Conservation (phyloP, 2,888 invertebrate genomes). For the Dolichomitus sp. region DNA sequence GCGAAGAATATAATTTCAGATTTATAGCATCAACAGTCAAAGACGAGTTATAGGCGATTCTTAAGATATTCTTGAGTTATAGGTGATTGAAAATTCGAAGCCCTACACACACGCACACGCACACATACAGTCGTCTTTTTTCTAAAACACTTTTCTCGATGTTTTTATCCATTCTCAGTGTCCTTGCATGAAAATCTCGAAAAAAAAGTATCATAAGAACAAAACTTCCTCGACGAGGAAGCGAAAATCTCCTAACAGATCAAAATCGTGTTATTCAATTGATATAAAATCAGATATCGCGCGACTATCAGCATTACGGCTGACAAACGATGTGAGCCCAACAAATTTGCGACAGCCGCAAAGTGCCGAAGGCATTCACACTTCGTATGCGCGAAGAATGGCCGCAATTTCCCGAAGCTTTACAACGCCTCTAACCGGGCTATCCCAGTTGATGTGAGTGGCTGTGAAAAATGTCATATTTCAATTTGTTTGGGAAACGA, state of each 20-base stretch:
- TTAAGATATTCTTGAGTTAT: no score
- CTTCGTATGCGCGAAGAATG: slow-evolving; percentile 33
- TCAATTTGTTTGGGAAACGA: slow-evolving; percentile 54
- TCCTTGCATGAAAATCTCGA: no score
- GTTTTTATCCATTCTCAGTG: no score
- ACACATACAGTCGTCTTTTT: no score
- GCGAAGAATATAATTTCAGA: no score
- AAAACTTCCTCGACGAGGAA: no score
- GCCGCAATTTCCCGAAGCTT: slow-evolving; percentile 43
- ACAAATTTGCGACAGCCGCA: slow-evolving; percentile 7
- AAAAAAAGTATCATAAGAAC: no score
- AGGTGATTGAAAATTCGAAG: no score
- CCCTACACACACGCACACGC: no score
- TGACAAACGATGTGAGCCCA: neutral
- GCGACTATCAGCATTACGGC: neutral
- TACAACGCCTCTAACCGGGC: neutral
- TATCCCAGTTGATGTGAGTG: slow-evolving; percentile 13
- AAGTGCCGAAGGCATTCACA: neutral
- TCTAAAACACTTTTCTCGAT: no score
- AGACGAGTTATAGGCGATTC: no score
- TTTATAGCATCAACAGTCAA: no score
- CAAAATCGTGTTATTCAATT: neutral
- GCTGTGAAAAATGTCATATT: slow-evolving; percentile 56
- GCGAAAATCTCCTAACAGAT: neutral
- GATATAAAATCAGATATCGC: neutral